Evolutionary conservation across 2,797 vertebrate species (phyloP), one percentile per base, ranked within the genome.

Genomic region (Apogon hyalosoma): DNA sequence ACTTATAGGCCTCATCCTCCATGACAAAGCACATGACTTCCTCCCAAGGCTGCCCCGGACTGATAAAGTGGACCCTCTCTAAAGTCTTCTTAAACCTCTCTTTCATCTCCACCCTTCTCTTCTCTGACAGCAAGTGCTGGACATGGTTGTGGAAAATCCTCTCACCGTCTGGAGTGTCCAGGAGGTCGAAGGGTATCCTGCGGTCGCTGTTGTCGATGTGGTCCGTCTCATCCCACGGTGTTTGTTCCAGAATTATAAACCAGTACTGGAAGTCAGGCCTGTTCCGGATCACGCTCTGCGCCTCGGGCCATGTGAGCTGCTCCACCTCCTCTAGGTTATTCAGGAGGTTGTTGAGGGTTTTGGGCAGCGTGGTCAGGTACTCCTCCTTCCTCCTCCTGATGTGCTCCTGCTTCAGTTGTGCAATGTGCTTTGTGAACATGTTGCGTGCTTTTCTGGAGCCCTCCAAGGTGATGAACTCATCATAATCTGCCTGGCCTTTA

Each of bases 31-130:
- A 98, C 94, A 97, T 94, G 69, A 99, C 96, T 89, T 99, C 98
- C 81, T 99, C 98, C 98, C 97, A 99, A 0, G 97, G 94, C 75
- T 99, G 97, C 7, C 98, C 98, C 0, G 98, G 94, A 70, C 96
- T 96, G 92, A 99, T 98, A 62, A 99, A 97, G 31, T 97, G 97
- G 82, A 98, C 97, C 83, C 96, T 95, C 63, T 98, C 97, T 77
- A 99, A 92, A n/a, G 96, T 98, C 90, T 98, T 99, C 93, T 97
- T 99, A 89, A 99, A 99, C 79, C 96, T 95, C 68, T 98, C 97
- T 86, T 99, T 99, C 96, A 98, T 99, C 93, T 99, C 98, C 72
- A 95, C 75, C 79, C 97, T 94, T 60, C 96, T 96, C 79, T 98
- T 99, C 87, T 99, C 97, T 0, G 96, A 95, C 90, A 96, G 92